These are phyloP conservation scores for Tenrec ecaudatus DNA, from an alignment of 2,113 vertebrate genomes.

Conservation along the genomic window DNA sequence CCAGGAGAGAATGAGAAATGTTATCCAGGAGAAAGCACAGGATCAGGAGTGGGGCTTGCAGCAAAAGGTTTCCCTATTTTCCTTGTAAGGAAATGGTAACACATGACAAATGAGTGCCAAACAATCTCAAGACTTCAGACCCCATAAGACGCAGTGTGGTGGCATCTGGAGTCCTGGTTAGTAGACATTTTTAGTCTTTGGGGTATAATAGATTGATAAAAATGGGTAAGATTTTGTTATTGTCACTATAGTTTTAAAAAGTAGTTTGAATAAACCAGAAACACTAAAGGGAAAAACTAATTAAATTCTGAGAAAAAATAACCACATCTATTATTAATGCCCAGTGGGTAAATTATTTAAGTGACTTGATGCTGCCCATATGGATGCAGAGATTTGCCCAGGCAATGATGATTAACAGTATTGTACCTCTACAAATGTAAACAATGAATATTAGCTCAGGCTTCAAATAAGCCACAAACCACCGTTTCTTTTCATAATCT, in stretches of 20 bases:
- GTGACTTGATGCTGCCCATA: constrained; percentile 48
- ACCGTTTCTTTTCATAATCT: not conserved
- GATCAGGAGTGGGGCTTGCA: not conserved
- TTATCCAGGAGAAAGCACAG: not conserved
- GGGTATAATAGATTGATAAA: constrained; percentile 58
- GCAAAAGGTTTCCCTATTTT: not conserved
- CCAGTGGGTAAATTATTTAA: constrained; percentile 56
- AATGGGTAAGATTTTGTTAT: constrained; percentile 40
- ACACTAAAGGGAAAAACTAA: constrained; percentile 66
- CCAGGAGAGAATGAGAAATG: not conserved
- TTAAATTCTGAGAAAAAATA: constrained; percentile 54
- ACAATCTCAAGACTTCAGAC: constrained; percentile 12
- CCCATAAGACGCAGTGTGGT: not conserved
- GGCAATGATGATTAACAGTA: constrained; percentile 20
- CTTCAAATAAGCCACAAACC: not conserved
- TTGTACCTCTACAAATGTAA: constrained; percentile 28
- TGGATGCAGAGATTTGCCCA: constrained; percentile 26
- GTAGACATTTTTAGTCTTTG: constrained; percentile 27
- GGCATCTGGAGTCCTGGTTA: not conserved
- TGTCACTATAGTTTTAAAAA: constrained; percentile 49
- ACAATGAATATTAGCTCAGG: not conserved
- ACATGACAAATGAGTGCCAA: constrained; percentile 11
- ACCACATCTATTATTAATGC: constrained; percentile 64
- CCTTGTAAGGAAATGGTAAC: constrained; percentile 6
- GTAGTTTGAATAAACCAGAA: constrained; percentile 66